Conservation (phyloP, 2,113 vertebrate species). For the Ginglymostoma cirratum region DNA sequence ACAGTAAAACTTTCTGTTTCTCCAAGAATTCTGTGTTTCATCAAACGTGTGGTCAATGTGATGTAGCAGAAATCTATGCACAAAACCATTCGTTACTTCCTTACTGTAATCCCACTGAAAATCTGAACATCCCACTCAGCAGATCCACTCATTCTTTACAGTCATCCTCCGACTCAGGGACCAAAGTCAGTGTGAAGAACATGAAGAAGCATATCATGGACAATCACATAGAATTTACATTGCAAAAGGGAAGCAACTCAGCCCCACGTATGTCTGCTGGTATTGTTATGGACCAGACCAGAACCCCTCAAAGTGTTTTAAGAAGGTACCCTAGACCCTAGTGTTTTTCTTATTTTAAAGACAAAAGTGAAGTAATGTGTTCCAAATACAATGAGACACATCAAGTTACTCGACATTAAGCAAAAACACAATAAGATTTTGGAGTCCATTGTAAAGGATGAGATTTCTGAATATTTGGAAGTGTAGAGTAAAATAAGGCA, state of each 20-base stretch:
- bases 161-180: background rate
- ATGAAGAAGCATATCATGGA: background rate
- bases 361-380: no score
- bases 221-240: background rate
- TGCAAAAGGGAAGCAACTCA: background rate
- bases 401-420: no score
- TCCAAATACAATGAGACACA: no score
- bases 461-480: no score
- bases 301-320: no score
- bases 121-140: background rate
- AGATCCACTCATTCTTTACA: background rate
- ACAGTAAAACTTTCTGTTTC: background rate
- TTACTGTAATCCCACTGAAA: background rate
- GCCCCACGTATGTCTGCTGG: background rate
- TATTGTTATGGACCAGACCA: background rate
- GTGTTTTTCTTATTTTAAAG: no score
- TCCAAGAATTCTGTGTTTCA: background rate
- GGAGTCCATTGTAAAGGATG: no score
- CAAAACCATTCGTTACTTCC: background rate
- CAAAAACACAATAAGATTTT: no score
- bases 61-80: background rate
- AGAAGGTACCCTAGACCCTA: no score
- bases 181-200: background rate
- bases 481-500: no score
- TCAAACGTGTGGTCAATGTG: background rate